These are phyloP conservation scores for Chrysomela aeneicollis DNA, from an alignment of 2,888 invertebrate species.

Conservation along the genomic window DNA sequence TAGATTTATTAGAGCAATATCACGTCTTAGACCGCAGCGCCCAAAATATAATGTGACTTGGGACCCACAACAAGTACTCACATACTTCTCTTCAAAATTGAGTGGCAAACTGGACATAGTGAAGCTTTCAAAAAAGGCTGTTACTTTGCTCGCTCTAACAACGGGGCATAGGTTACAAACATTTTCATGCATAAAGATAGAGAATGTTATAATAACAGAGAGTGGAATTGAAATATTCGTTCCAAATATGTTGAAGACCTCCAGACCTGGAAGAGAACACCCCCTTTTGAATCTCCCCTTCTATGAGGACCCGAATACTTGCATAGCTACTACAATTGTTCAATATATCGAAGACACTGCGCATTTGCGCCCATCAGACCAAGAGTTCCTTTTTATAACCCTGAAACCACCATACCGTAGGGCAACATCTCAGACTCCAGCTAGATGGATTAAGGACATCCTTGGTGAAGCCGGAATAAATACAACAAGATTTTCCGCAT, in stretches of 20 bases:
- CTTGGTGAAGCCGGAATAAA: not conserved
- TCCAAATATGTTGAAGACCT: not conserved
- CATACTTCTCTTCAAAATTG: not conserved
- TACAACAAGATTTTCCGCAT: not conserved
- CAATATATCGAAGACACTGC: not conserved
- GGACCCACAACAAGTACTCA: not conserved
- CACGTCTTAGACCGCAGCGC: not conserved
- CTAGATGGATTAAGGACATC: not conserved
- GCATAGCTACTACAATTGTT: not conserved
- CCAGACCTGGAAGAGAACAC: not conserved
- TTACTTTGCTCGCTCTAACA: not conserved
- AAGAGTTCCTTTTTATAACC: not conserved
- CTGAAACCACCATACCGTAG: not conserved
- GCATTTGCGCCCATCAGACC: not conserved
- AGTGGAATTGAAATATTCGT: not conserved
- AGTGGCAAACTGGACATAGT: not conserved
- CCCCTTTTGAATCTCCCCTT: not conserved
- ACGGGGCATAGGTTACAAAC: not conserved
- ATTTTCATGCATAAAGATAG: not conserved
- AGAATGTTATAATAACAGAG: not conserved
- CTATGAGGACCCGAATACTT: not conserved
- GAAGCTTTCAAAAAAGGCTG: not conserved
- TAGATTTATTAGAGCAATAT: not conserved
- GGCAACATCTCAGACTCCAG: not conserved
- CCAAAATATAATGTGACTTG: not conserved